These are phyloP conservation scores for Lasioglossum malachurum DNA, from an alignment of 2,888 invertebrate species.

Conservation along the genomic window DNA sequence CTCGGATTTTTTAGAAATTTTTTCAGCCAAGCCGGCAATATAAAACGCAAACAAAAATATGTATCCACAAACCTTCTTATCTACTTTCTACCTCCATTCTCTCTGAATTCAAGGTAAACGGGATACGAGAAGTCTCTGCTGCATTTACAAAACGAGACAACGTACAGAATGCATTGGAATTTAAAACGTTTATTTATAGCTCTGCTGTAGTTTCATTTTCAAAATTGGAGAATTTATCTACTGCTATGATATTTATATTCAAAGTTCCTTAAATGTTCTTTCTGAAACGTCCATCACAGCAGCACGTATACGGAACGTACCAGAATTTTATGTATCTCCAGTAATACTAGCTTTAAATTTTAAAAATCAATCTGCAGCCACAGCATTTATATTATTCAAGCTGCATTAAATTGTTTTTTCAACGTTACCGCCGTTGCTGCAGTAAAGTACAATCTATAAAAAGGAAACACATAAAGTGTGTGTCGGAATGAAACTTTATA, in stretches of 20 bases:
- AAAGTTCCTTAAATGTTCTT: neutral
- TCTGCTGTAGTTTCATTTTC: neutral
- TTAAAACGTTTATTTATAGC: neutral
- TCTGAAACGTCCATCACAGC: neutral
- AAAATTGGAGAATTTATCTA: neutral
- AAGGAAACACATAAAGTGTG: neutral
- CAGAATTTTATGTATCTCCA: neutral
- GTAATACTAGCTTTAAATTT: neutral
- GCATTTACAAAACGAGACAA: neutral
- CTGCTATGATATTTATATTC: neutral
- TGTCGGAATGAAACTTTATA: neutral
- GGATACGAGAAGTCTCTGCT: neutral
- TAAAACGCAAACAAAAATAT: neutral
- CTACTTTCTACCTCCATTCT: neutral
- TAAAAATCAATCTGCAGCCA: neutral
- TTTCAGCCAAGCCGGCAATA: neutral
- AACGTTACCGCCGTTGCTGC: neutral
- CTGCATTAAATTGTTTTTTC: neutral
- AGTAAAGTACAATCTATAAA: too few species aligned
- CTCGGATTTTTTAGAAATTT: neutral
- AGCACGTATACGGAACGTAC: neutral
- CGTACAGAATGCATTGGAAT: neutral
- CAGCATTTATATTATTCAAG: neutral
- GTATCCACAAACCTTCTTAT: neutral
- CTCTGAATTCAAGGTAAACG: slow-evolving; percentile 6